Evolutionary conservation across 1,140 invertebrate species (phyloP).

Genomic region (Agrypnia vestita): DNA sequence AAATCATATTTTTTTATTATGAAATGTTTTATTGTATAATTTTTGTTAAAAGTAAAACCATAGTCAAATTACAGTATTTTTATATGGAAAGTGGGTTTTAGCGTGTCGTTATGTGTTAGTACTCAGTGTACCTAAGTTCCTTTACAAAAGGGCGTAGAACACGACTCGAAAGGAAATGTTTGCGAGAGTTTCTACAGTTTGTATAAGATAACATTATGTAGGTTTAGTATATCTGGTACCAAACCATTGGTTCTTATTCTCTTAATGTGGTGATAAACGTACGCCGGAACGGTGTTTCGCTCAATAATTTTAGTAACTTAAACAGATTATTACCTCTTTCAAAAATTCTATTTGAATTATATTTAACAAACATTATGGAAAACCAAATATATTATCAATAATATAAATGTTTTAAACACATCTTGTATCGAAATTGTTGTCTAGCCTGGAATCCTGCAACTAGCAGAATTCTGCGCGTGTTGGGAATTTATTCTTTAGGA

Average conservation of each 20-base stretch:
- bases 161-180: slow-evolving; percentile 31
- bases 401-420: slow-evolving; percentile 40
- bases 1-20: slow-evolving; percentile 60
- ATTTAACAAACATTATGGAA: slow-evolving; percentile 41
- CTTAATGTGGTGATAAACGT: slow-evolving; percentile 70
- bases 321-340: slow-evolving; percentile 74
- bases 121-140: slow-evolving; percentile 58
- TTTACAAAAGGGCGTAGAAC: slow-evolving; percentile 53
- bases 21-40: slow-evolving; percentile 57
- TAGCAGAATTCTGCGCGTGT: not conserved
- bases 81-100: slow-evolving; percentile 72
- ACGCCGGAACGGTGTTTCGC: slow-evolving; percentile 70
- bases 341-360: slow-evolving; percentile 63
- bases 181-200: slow-evolving; percentile 9
- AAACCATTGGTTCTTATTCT: slow-evolving; percentile 58
- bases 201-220: slow-evolving; percentile 73
- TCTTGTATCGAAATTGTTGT: slow-evolving; percentile 30
- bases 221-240: slow-evolving; percentile 67
- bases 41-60: slow-evolving; percentile 63
- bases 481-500: slow-evolving; percentile 2
- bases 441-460: slow-evolving; percentile 23
- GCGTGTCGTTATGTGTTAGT: slow-evolving; percentile 58
- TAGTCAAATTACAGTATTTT: slow-evolving; percentile 76
- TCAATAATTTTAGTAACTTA: slow-evolving; percentile 75
- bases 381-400: slow-evolving; percentile 38